Base-by-base conservation (phyloP, 2,797 vertebrate species). In the Enteromius afrohamiltoni region DNA sequence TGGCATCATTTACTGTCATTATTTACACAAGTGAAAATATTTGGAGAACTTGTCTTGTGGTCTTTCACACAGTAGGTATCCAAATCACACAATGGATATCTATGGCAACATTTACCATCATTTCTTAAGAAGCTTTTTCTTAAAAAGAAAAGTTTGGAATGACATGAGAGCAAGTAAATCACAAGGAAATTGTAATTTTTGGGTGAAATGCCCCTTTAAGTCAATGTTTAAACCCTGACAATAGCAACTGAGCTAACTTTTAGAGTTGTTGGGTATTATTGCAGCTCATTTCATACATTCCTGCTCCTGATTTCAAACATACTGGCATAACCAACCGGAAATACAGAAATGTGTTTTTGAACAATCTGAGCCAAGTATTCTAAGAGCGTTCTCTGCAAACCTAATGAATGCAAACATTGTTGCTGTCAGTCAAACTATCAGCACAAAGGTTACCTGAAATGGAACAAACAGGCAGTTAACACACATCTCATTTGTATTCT, bases 401-500 rank as follows among this genome's bases (percentile, higher is more conserved):
- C 37, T 31, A 65, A 49, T 80, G n/a, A 49, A 78, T 80, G 37
- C 23, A 77, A 60, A 62, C 75, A 62, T 45, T 45, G 55, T 45
- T 77, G 11, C 53, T 76, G 53, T 76, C 74, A 58, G 51, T 76
- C 65, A 80, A 55, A 80, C 65, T 29, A 71, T 42, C 26, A 23
- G 40, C 26, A 62, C 40, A 73, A 81, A 81, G 42, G 29, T 26
- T 40, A 64, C 40, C 42, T 81, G 21, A 81, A 62, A 64, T 5
- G 71, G 53, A 80, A 71, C 37, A 80, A 77, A 77, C 16, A 2
- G 42, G 53, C 55, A 49, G 40, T 81, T 81, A 64, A 62, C 55
- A 71, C 3, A 21, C 31, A 34, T 80, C 37, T 71, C 37, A 80
- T 60, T 80, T 68, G 40, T 23, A 80, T 80, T 71, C 79, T 60